phyloP scores from a whole-genome alignment of 2,113 vertebrate species.

The Esox niger region DNA sequence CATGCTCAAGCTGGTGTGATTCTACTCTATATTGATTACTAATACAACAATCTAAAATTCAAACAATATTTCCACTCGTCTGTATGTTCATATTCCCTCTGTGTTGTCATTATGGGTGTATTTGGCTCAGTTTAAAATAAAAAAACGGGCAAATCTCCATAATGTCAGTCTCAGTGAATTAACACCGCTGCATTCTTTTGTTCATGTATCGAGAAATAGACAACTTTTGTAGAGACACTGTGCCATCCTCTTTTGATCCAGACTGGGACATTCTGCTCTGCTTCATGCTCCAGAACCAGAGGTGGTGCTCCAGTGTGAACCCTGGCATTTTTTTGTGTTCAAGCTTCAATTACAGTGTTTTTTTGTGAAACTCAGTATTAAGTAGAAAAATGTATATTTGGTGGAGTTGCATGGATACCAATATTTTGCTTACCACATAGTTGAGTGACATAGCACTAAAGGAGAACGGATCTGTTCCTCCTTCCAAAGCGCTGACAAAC shows the following conservation, averaged over 20 bases:
- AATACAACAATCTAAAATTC: neutral
- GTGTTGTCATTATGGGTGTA: neutral
- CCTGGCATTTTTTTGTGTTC: neutral
- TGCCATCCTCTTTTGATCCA: no score
- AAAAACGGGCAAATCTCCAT: neutral
- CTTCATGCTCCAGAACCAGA: no score
- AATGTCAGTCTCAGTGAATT: neutral
- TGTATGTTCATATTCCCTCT: neutral
- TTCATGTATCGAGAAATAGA: slow-evolving; percentile 5
- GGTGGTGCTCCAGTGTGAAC: no score
- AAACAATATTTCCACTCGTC: neutral
- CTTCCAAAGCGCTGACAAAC: neutral
- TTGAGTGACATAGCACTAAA: no score
- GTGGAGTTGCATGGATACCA: no score
- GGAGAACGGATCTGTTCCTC: neutral
- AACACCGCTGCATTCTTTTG: neutral
- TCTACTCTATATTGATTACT: neutral
- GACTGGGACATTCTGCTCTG: no score
- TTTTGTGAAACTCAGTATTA: no score
- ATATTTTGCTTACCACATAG: no score
- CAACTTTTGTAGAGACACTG: neutral
- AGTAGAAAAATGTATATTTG: no score
- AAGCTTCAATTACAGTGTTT: no score
- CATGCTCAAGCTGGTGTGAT: no score
- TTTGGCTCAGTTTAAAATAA: slow-evolving; percentile 1